phyloP scores from a whole-genome alignment of 2,113 vertebrate genomes.

The Planiliza haematocheilus region DNA sequence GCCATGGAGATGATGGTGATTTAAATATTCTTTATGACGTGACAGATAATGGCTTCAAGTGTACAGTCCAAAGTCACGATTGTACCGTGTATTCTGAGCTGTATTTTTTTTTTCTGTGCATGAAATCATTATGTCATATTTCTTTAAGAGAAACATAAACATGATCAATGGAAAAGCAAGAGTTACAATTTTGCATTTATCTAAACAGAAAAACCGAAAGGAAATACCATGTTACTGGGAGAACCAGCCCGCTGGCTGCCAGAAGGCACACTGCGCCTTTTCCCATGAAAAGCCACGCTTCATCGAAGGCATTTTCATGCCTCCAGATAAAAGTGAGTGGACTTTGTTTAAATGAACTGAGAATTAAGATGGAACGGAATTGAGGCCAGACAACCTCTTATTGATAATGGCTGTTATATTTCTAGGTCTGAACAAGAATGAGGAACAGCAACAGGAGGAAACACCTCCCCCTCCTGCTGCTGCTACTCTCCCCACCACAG shows the following conservation, averaged over 20 bases:
- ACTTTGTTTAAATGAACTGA: neutral
- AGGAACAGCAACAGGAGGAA: conserved; percentile 81
- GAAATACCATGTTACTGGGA: conserved; percentile 97
- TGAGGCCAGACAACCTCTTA: no score
- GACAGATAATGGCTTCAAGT: no score
- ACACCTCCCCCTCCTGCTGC: conserved; percentile 72
- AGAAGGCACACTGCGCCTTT: conserved; percentile 95
- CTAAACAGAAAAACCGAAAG: conserved; percentile 91
- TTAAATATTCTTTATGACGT: no score
- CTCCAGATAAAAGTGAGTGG: conserved; percentile 88
- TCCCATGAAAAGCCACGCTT: conserved; percentile 90
- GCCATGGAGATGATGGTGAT: no score
- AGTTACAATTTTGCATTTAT: neutral
- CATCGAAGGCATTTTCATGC: conserved; percentile 89
- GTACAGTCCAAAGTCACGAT: no score
- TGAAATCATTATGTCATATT: no score
- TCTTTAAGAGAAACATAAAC: no score
- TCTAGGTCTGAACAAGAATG: conserved; percentile 73
- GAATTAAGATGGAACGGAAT: neutral
- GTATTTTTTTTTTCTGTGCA: no score
- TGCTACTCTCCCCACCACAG: conserved; percentile 80
- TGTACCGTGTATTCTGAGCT: no score
- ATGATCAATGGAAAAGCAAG: no score
- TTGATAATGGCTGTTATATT: neutral
- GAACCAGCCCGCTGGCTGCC: conserved; percentile 93